Base-by-base conservation (phyloP, 2,113 vertebrate species). In the Thamnophis sirtalis region DNA sequence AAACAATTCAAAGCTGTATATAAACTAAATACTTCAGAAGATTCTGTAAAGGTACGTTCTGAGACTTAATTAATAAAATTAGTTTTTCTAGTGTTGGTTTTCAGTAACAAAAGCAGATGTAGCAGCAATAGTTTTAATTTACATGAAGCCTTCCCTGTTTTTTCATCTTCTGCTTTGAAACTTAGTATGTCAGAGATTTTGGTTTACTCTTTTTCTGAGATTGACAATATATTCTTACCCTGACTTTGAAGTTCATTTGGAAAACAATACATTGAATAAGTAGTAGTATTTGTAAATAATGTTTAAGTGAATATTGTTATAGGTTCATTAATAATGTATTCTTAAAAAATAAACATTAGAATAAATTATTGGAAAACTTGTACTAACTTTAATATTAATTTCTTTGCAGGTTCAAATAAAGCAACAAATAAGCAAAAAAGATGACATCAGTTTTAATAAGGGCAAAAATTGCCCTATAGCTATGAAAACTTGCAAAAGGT, bases 1-100 rank as follows among this genome's bases (percentile, higher is more conserved):
- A 98, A 98, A 97, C 98, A 98, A 11, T 99, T 99, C 97, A 97
- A 97, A 90, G 97, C 97, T 63, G 97, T 99, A 68, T 98, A 97
- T 97, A 98, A 97, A 96, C 97, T 98, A 96, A 97, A 97, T 93
- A 93, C 97, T 1, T 92, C 97, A 86, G 95, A 97, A 95, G 91
- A 97, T 86, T 97, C 93, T 92, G 91, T 96, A 95, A 98, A 98
- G 97, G 97, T 98, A 97, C 49, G 94, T 92, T 92, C 87, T 50
- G 91, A 49, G 3, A 22, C 86, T 87, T 1, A 8, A 68, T 87
- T 38, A 49, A 80, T 21, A 43, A 38, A 38, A 80, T 38, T 84
- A 51, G 19, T 85, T 50, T 43, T 85, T 91, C 33, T 28, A n/a
- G 38, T 91, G 85, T 91, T 49, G 2, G 28, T 86, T 56, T 86